A percentile compares a stretch with the other conserved stretches of the same genome.
phyloP scores from a whole-genome alignment of 1,140 invertebrate species.

The Belonocnema kinseyi region DNA sequence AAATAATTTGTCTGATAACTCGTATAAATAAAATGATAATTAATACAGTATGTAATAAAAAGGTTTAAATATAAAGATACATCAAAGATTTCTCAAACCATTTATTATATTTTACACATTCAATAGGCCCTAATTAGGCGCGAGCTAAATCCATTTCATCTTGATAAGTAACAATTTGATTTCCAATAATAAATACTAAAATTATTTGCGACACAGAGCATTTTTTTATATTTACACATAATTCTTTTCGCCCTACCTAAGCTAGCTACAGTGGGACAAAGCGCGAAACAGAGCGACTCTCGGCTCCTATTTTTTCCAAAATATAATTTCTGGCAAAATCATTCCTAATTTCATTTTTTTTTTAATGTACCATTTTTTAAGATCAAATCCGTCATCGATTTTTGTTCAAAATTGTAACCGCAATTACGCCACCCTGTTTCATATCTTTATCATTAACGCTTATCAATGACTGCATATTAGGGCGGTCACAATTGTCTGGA shows the following conservation, averaged over 20 bases:
- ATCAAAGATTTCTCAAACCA: slow-evolving; percentile 32
- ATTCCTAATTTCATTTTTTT: not conserved
- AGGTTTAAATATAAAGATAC: not conserved
- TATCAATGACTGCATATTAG: not conserved
- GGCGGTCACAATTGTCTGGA: too few species aligned
- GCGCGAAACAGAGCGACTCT: slow-evolving; percentile 45
- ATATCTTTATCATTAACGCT: slow-evolving; percentile 25
- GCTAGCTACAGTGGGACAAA: slow-evolving; percentile 48
- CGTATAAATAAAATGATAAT: not conserved
- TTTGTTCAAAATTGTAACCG: not conserved
- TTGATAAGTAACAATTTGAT: slow-evolving; percentile 55
- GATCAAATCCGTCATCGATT: slow-evolving; percentile 16
- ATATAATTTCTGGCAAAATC: not conserved
- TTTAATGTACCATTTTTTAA: slow-evolving; percentile 2
- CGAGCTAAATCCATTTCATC: slow-evolving; percentile 50
- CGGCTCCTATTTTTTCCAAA: not conserved
- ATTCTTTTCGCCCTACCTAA: slow-evolving; percentile 56
- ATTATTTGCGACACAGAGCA: slow-evolving; percentile 46
- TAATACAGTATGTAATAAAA: not conserved
- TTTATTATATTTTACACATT: slow-evolving; percentile 56
- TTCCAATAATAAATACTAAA: slow-evolving; percentile 54
- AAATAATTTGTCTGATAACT: too few species aligned
- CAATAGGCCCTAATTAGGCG: slow-evolving; percentile 58
- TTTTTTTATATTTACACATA: slow-evolving; percentile 53
- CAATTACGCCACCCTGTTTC: slow-evolving; percentile 9